Base-by-base conservation (phyloP, 2,113 vertebrate genomes). In the Petroica traversi region DNA sequence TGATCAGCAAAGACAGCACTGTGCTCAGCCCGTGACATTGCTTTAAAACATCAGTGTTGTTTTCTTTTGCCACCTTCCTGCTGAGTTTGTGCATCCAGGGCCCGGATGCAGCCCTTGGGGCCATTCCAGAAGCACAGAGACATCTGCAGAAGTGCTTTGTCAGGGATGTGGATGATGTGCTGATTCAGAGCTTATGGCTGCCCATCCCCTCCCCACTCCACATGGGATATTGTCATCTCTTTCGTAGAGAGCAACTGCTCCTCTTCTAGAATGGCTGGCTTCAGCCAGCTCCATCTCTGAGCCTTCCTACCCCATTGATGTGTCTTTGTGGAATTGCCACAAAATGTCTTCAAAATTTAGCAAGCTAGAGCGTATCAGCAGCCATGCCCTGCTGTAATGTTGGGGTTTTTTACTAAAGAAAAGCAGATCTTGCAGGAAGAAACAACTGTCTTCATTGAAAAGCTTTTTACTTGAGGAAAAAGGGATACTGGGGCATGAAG, bases 151-250 rank as follows among this genome's bases (percentile, higher is more conserved):
- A 79, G 28, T 64, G 66, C 58, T 52, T 31, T 43, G n/a, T 74
- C 82, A 68, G 74, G 85, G 51, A 62, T 46, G 20, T 67, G 76
- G 64, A 22, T 74, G 79, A 77, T 84, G 40, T 81, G 79, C 67
- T 89, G 72, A 89, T 91, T 71, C 1, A 2, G 33, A 67, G n/a
- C 9, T 85, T 62, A 68, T 0, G 36, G 55, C 46, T 79, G 38
- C 59, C 29, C 0, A 3, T 41, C 43, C 20, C 31, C 17, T 78
- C 61, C 23, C 16, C 0, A 0, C 12, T 69, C 29, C 51, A 36
- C 1, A 0, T 0, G 38, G 48, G 67, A 62, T 19, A 2, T 59
- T 74, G 18, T 26, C 20, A 63, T 67, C 16, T 40, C 22, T 77
- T 82, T 59, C 20, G 43, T 9, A 16, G 71, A 36, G 63, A 73